Percentiles rank a stretch among this genome's conserved stretches.
Evolutionary conservation across 2,888 invertebrate species (phyloP).

Genomic region (Apoda limacodes): DNA sequence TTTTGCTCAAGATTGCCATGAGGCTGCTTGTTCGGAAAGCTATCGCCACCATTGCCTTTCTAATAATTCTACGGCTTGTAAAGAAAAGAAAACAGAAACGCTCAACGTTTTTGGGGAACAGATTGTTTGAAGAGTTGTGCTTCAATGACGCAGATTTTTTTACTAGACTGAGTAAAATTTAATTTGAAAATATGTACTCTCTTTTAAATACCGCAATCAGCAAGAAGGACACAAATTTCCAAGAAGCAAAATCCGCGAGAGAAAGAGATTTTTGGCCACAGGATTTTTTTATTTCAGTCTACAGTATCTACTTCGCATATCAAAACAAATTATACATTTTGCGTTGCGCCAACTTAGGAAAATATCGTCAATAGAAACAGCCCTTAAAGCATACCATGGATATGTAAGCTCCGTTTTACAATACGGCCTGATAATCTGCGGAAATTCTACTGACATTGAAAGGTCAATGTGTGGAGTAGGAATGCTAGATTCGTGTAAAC

Average conservation of each 20-base stretch:
- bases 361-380: too few relatives aligned
- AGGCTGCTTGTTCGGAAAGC: slow-evolving; percentile 5
- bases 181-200: slow-evolving; percentile 13
- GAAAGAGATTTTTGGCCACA: slow-evolving; percentile 9
- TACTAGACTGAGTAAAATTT: slow-evolving; percentile 11
- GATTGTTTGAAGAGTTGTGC: slow-evolving; percentile 17
- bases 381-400: too few relatives aligned
- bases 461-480: too few relatives aligned
- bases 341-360: too few relatives aligned
- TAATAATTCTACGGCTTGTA: slow-evolving; percentile 6
- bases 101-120: slow-evolving; percentile 13
- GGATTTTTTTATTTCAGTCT: too few relatives aligned
- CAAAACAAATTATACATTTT: too few relatives aligned
- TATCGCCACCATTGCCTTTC: slow-evolving; percentile 6
- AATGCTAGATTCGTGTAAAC: too few relatives aligned
- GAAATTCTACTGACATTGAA: too few relatives aligned
- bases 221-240: slow-evolving; percentile 16
- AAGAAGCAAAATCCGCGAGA: slow-evolving; percentile 13
- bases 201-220: slow-evolving; percentile 15
- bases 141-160: slow-evolving; percentile 12
- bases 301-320: too few relatives aligned
- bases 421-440: too few relatives aligned
- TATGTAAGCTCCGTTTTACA: too few relatives aligned
- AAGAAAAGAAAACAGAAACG: slow-evolving; percentile 10
- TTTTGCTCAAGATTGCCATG: slow-evolving; percentile 6